Base-by-base conservation (phyloP, 30 jellyfish, hydroid and myxozoan species). In the Hydractinia symbiolongicarpus region DNA sequence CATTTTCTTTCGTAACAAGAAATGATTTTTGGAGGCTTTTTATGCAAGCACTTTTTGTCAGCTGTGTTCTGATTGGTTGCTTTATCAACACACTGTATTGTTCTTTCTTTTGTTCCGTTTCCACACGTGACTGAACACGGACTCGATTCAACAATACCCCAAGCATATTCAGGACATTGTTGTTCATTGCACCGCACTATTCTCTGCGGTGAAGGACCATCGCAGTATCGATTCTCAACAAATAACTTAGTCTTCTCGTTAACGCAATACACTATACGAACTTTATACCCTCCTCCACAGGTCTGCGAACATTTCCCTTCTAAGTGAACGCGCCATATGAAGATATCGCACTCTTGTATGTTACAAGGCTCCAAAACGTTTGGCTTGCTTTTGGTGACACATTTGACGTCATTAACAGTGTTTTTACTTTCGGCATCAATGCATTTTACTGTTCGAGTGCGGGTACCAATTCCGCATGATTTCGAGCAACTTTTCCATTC, bases 201-300 rank as follows among this genome's bases (percentile, higher is more conserved):
- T 51, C 90, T 81, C 13, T 86, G 93, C 75, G 98, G 98, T 14
- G 96, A 74, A 17, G 98, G 96, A 5, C 98, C 98, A 20, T 82
- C 56, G 54, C 98, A 91, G 83, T 78, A 86, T 56, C 50, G 50
- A 49, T 82, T 83, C n/a, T 73, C 83, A 55, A 79, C 98, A 9
- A 81, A 75, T 15, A 55, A 88, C 50, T 61, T 79, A 44, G 95
- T 86, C 50, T 89, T 57, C 55, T 76, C 77, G 60, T 86, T 86
- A 15, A 86, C 88, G 71, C 98, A 91, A 71, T 86, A 20, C 6
- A 91, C 95, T 49, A 91, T 78, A 19, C 86, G 70, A 9, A 73
- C 87, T 13, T 94, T 86, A n/a, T 58, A 50, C 13, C 98, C 98
- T 8, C 96, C 96, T 15, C 96, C 98, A 77, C 98, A 91, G n/a